These are phyloP conservation scores for Coryphaenoides rupestris DNA, from an alignment of 2,113 vertebrate species.

Conservation along the genomic window DNA sequence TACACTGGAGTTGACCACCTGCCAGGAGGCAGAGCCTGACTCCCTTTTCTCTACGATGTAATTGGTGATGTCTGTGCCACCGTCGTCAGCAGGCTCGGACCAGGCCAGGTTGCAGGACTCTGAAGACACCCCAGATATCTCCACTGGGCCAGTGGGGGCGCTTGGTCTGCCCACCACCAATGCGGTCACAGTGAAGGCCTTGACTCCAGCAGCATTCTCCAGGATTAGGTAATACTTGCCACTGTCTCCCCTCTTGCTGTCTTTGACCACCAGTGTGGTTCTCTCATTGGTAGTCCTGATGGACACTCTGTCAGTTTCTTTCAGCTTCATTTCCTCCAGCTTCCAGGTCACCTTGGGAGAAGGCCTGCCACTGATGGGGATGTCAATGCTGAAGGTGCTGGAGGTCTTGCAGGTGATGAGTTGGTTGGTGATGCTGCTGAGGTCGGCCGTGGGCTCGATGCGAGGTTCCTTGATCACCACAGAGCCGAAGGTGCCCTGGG, in stretches of 20 bases:
- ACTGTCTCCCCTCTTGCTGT: slow-evolving; percentile 95
- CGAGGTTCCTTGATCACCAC: slow-evolving; percentile 95
- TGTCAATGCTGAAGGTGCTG: slow-evolving; percentile 87
- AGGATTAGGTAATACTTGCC: slow-evolving; percentile 93
- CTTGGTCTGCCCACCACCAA: slow-evolving; percentile 88
- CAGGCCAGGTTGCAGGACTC: slow-evolving; percentile 91
- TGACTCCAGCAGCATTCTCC: slow-evolving; percentile 89
- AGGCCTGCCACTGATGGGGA: slow-evolving; percentile 94
- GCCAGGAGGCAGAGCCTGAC: slow-evolving; percentile 91
- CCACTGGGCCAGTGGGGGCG: slow-evolving; percentile 83
- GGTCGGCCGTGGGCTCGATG: slow-evolving; percentile 95
- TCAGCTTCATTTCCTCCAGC: slow-evolving; percentile 97
- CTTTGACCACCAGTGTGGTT: slow-evolving; percentile 86
- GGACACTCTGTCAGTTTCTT: slow-evolving; percentile 89
- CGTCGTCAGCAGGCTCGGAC: slow-evolving; percentile 89
- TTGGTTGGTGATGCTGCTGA: slow-evolving; percentile 93
- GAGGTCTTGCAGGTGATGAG: slow-evolving; percentile 92
- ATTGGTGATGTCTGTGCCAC: slow-evolving; percentile 89
- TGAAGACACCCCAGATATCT: slow-evolving; percentile 88
- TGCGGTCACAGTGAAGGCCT: slow-evolving; percentile 91
- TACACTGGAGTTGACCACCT: slow-evolving; percentile 95
- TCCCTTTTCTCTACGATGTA: slow-evolving; percentile 98
- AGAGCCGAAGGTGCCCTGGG: slow-evolving; percentile 90
- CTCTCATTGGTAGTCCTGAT: slow-evolving; percentile 88
- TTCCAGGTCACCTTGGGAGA: slow-evolving; percentile 94